phyloP scores from a whole-genome alignment of 92 coral and sea anemone genomes.

The Paragorgia papillata region DNA sequence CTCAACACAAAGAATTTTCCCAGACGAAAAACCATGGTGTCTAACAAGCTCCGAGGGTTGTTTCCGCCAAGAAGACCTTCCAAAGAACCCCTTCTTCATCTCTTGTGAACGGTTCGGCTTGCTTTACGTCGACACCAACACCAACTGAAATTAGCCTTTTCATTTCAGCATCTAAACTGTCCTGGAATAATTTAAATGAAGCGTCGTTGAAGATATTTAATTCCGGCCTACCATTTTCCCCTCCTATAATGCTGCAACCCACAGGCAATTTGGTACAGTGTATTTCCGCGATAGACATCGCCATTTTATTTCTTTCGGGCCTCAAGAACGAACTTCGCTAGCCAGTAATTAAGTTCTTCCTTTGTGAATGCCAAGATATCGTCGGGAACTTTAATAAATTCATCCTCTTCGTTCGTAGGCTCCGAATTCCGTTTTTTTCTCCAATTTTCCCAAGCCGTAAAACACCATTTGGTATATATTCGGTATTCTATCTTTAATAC shows the following conservation, averaged over 20 bases:
- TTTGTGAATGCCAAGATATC: slow-evolving; percentile 18
- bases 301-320: slow-evolving; percentile 43
- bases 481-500: too few relatives aligned
- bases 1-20: slow-evolving; percentile 32
- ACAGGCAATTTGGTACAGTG: slow-evolving; percentile 47
- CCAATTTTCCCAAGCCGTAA: too few relatives aligned
- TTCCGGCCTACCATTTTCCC: slow-evolving; percentile 48
- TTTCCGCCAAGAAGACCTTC: slow-evolving; percentile 3
- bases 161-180: slow-evolving; percentile 55
- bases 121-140: slow-evolving; percentile 24
- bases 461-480: too few relatives aligned
- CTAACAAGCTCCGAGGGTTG: slow-evolving; percentile 17
- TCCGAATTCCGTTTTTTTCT: too few relatives aligned
- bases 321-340: slow-evolving; percentile 44
- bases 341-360: slow-evolving; percentile 54
- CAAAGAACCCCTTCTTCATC: slow-evolving; percentile 8
- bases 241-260: slow-evolving; percentile 45
- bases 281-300: slow-evolving; percentile 16
- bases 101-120: background rate
- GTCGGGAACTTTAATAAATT: background rate
- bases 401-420: too few relatives aligned
- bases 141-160: slow-evolving; percentile 40
- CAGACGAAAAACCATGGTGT: slow-evolving; percentile 29
- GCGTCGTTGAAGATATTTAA: slow-evolving; percentile 35
- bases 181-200: slow-evolving; percentile 39